A percentile compares a stretch with the other conserved stretches of the same genome.
Evolutionary conservation across 2,113 vertebrate species (phyloP).

Genomic region (Alectura lathami): DNA sequence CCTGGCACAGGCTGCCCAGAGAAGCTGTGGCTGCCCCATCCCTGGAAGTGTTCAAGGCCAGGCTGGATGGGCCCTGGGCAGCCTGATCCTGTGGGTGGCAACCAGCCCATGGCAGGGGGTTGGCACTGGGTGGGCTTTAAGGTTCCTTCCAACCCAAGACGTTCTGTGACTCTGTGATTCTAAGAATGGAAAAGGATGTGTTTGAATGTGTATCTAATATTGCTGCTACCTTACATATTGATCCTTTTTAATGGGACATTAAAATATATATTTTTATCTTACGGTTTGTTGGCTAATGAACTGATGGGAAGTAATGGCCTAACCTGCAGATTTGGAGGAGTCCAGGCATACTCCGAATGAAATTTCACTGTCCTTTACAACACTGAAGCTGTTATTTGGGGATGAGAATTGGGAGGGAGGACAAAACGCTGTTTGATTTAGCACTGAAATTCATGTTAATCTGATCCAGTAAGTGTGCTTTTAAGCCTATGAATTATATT

Average conservation of each 20-base stretch:
- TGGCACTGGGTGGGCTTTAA: not conserved
- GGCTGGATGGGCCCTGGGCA: too few relatives aligned
- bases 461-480: not conserved
- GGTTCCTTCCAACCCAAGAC: not conserved
- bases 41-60: too few relatives aligned
- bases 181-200: not conserved
- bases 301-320: not conserved
- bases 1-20: not conserved
- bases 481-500: not conserved
- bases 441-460: not conserved
- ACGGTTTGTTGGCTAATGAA: not conserved
- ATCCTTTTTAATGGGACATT: not conserved
- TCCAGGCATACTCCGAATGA: not conserved
- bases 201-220: not conserved
- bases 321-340: not conserved
- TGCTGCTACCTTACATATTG: not conserved
- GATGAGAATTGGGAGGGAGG: fast-evolving
- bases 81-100: not conserved
- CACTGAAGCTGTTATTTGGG: not conserved
- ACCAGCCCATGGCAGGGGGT: not conserved
- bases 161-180: not conserved
- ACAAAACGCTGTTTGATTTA: not conserved
- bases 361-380: not conserved
- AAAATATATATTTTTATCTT: not conserved
- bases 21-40: not conserved